Evolutionary conservation across 1,140 invertebrate species (phyloP).

Genomic region (Carposina sasakii): DNA sequence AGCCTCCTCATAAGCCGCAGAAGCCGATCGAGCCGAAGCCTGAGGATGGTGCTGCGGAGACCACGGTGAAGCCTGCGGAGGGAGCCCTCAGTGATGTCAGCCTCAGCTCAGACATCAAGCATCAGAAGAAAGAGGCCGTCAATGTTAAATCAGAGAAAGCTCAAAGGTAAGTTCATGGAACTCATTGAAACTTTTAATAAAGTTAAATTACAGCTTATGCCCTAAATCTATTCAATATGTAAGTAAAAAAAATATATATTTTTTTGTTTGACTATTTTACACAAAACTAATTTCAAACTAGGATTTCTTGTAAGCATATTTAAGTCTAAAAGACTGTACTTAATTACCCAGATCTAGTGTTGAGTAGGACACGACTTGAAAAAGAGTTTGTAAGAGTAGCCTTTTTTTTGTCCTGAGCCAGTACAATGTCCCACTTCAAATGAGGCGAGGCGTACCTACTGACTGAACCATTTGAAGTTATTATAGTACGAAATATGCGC

Average conservation of each 20-base stretch:
- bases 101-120: conserved; percentile 27
- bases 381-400: too few species aligned
- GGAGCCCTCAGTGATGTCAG: conserved; percentile 36
- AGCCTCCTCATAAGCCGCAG: conserved; percentile 30
- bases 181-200: background rate
- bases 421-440: too few species aligned
- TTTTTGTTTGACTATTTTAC: conserved; percentile 35
- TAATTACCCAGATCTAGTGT: too few species aligned
- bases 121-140: conserved; percentile 43
- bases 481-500: too few species aligned
- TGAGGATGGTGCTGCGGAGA: conserved; percentile 18
- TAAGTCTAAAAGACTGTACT: too few species aligned
- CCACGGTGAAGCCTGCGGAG: conserved; percentile 12
- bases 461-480: too few species aligned
- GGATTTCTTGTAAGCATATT: too few species aligned
- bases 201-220: background rate
- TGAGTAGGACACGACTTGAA: too few species aligned
- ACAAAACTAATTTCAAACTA: too few species aligned
- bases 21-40: conserved; percentile 33
- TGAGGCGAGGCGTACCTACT: too few species aligned
- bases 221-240: too few species aligned
- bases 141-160: conserved; percentile 49
- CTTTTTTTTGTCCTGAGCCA: too few species aligned
- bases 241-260: conserved; percentile 5
- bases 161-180: conserved; percentile 43